These are phyloP conservation scores for Rhyacophila brunnea DNA, from an alignment of 1,140 invertebrate genomes.

Conservation along the genomic window DNA sequence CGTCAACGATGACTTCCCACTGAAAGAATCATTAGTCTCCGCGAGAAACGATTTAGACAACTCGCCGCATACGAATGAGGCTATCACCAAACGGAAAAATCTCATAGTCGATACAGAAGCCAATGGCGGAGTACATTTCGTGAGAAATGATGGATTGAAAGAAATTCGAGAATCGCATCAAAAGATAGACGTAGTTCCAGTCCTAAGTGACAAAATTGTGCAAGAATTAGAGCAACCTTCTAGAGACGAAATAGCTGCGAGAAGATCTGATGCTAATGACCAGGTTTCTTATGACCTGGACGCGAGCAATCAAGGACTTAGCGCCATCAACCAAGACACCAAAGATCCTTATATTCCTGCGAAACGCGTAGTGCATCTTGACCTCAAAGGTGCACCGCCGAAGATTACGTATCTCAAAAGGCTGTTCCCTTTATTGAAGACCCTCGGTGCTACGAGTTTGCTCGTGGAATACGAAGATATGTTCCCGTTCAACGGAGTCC, in stretches of 20 bases:
- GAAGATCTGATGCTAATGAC: slow-evolving; percentile 25
- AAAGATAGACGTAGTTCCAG: slow-evolving; percentile 7
- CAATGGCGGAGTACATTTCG: slow-evolving; percentile 30
- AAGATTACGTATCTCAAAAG: slow-evolving; percentile 67
- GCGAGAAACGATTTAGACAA: slow-evolving; percentile 4
- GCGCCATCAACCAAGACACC: slow-evolving; percentile 25
- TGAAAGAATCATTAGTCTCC: slow-evolving; percentile 26
- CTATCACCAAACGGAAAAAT: slow-evolving; percentile 21
- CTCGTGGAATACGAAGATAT: slow-evolving; percentile 93
- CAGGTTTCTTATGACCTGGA: slow-evolving; percentile 29
- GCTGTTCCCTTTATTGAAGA: slow-evolving; percentile 71
- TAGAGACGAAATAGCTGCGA: slow-evolving; percentile 31
- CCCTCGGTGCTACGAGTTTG: slow-evolving; percentile 78
- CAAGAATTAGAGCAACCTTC: slow-evolving; percentile 30
- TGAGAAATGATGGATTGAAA: slow-evolving; percentile 16
- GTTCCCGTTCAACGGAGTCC: slow-evolving; percentile 77
- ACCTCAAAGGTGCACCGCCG: slow-evolving; percentile 83
- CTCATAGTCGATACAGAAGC: slow-evolving; percentile 19
- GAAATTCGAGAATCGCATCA: slow-evolving; percentile 9
- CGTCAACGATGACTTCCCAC: slow-evolving; percentile 1
- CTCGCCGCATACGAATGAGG: not conserved
- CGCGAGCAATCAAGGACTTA: slow-evolving; percentile 26
- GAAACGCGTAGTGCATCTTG: slow-evolving; percentile 70
- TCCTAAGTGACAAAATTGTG: slow-evolving; percentile 17
- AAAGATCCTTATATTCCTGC: slow-evolving; percentile 40